Evolutionary conservation across 2,113 vertebrate genomes (phyloP).

Genomic region (Raja brachyura): DNA sequence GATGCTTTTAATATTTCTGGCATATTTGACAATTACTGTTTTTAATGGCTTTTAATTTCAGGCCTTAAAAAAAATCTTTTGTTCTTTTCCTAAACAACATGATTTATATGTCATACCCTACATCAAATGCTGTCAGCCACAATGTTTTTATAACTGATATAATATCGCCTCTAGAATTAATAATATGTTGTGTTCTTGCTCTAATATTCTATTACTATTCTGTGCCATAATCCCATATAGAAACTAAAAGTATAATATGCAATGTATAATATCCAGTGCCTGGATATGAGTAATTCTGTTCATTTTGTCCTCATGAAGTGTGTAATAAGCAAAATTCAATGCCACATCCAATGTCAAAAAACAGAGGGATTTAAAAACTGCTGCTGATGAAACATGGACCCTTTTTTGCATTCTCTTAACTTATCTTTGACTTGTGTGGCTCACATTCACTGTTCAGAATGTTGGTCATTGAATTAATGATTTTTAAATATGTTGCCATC

Average conservation of each 20-base stretch:
- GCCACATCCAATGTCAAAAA: background rate
- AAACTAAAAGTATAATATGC: background rate
- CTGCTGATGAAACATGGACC: background rate
- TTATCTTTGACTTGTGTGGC: too few relatives aligned
- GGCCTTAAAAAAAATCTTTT: background rate
- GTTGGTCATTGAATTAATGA: background rate
- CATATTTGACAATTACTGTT: conserved; percentile 6
- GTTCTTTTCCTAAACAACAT: conserved; percentile 18
- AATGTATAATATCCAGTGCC: too few relatives aligned
- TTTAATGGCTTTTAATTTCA: conserved; percentile 28
- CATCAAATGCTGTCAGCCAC: background rate
- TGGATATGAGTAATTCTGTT: background rate
- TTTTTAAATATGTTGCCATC: background rate
- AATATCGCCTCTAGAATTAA: background rate
- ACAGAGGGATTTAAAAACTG: background rate
- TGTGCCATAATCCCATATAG: background rate
- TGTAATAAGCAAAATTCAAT: background rate
- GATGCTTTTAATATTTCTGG: conserved; percentile 13
- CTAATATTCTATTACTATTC: background rate
- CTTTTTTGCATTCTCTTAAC: background rate
- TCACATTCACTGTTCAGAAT: background rate
- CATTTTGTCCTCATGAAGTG: background rate
- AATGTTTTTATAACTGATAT: background rate
- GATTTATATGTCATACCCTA: background rate
- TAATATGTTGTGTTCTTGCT: background rate